phyloP scores from a whole-genome alignment of 2,888 invertebrate species.

The Lycaena phlaeas region DNA sequence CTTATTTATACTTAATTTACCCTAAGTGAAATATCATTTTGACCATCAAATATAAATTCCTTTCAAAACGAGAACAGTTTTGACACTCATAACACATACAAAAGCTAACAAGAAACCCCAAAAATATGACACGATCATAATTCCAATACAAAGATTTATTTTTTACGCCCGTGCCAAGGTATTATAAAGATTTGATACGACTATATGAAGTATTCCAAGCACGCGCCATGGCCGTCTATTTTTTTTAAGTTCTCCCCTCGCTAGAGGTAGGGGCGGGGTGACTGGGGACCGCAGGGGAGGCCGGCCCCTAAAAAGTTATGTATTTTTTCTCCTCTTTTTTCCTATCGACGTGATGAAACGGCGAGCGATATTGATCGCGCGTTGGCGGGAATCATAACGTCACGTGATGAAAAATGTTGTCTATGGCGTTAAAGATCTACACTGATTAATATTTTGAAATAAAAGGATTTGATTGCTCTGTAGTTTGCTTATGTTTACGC shows the following conservation, averaged over 20 bases:
- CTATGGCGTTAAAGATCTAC: too few species aligned
- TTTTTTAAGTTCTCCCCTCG: slow-evolving; percentile 38
- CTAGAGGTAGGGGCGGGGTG: slow-evolving; percentile 24
- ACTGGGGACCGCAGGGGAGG: slow-evolving; percentile 34
- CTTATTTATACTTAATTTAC: too few species aligned
- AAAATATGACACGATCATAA: slow-evolving; percentile 30
- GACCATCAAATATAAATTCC: too few species aligned
- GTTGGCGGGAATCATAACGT: slow-evolving; percentile 23
- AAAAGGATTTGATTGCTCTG: too few species aligned
- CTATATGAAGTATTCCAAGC: slow-evolving; percentile 55
- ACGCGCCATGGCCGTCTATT: slow-evolving; percentile 49
- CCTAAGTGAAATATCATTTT: too few species aligned
- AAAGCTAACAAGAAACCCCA: slow-evolving; percentile 14
- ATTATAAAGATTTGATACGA: slow-evolving; percentile 65
- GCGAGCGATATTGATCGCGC: slow-evolving; percentile 61
- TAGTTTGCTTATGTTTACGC: too few species aligned
- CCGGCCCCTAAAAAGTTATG: slow-evolving; percentile 71
- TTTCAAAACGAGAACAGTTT: too few species aligned
- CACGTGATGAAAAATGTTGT: too few species aligned
- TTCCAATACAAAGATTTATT: slow-evolving; percentile 37
- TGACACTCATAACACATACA: too few species aligned
- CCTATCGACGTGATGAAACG: slow-evolving; percentile 67
- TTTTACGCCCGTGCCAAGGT: slow-evolving; percentile 42
- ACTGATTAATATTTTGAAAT: too few species aligned
- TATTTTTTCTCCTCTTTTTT: slow-evolving; percentile 71